These are phyloP conservation scores for Dorcus parallelipipedus DNA, from an alignment of 2,888 invertebrate genomes.

Conservation along the genomic window DNA sequence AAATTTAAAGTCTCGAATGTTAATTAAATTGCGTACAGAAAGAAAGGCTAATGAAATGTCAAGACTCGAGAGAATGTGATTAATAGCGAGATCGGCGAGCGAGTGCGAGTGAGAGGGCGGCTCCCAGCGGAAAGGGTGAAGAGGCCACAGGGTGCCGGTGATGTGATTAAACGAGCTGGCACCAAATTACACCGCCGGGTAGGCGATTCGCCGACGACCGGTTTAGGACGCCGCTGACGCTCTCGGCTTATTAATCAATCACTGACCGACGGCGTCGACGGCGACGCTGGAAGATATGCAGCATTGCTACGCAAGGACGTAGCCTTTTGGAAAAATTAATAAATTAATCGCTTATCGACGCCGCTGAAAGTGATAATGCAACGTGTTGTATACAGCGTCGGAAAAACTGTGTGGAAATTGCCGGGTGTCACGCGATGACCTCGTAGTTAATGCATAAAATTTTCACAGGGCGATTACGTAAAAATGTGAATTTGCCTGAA, in stretches of 20 bases:
- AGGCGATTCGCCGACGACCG: neutral
- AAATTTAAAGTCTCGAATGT: constrained; percentile 35
- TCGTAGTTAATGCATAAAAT: no score
- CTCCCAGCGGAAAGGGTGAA: neutral
- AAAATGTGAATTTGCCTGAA: no score
- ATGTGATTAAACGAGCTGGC: constrained; percentile 24
- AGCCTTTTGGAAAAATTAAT: no score
- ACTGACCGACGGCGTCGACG: neutral
- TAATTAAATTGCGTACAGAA: constrained; percentile 33
- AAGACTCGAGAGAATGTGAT: constrained; percentile 15
- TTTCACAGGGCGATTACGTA: no score
- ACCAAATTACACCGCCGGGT: constrained; percentile 22
- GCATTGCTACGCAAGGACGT: no score
- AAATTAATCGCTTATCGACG: no score
- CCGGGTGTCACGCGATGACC: no score
- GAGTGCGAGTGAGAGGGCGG: neutral
- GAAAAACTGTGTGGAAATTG: no score
- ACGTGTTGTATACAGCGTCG: no score
- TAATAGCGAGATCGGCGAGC: constrained; percentile 12
- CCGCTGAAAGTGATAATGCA: no score
- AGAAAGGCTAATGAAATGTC: constrained; percentile 18
- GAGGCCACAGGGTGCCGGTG: constrained; percentile 18
- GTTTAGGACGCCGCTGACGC: neutral
- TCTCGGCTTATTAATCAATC: neutral
- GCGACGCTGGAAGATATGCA: neutral